phyloP scores from a whole-genome alignment of 23 tunicate species.

The Phallusia fumigata region DNA sequence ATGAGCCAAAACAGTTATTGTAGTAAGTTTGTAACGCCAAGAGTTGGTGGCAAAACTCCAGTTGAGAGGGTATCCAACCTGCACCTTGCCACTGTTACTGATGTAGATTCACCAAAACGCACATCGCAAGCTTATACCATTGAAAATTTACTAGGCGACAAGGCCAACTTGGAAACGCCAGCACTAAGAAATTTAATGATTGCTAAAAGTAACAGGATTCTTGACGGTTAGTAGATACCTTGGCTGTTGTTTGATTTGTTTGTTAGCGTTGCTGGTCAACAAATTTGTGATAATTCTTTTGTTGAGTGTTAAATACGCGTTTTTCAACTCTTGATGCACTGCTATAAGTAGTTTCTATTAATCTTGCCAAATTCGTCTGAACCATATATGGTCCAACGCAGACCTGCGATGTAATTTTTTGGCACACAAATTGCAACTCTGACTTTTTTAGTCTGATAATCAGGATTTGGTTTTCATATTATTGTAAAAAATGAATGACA shows the following conservation, averaged over 20 bases:
- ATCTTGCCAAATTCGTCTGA: no score
- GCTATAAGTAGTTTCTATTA: not conserved
- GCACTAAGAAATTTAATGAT: not conserved
- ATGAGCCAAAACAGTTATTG: no score
- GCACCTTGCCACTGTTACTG: not conserved
- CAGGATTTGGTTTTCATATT: no score
- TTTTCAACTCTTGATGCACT: not conserved
- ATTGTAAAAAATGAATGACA: no score
- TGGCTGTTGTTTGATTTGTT: no score
- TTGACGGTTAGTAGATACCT: not conserved
- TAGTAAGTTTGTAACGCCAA: not conserved
- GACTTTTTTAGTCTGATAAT: no score
- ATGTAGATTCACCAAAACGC: not conserved
- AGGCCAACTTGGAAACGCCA: constrained; percentile 22
- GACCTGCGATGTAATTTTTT: no score
- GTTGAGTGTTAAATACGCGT: no score
- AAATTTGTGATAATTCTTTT: no score
- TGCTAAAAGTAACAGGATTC: not conserved
- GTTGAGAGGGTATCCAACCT: not conserved
- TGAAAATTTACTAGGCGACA: constrained; percentile 20
- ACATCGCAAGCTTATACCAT: constrained; percentile 16
- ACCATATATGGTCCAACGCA: no score
- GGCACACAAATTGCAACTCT: no score
- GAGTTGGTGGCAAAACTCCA: not conserved
- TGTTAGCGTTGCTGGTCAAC: no score